phyloP scores from a whole-genome alignment of 2,113 vertebrate genomes.

The Nyctibius bracteatus region DNA sequence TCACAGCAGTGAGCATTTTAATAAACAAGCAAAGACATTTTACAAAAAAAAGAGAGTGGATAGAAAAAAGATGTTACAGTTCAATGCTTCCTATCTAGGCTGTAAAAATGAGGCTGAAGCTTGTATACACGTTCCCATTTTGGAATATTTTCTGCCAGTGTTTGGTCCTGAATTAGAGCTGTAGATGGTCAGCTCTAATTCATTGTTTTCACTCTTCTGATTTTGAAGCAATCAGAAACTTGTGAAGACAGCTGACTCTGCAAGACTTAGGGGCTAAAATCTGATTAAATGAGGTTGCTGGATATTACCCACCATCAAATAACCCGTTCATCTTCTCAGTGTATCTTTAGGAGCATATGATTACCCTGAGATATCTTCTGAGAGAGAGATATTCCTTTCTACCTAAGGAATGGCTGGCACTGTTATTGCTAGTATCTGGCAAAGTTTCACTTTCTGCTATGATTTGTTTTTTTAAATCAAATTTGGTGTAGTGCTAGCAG shows the following conservation, averaged over 20 bases:
- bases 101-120: background rate
- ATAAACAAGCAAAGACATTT: slow-evolving; percentile 45
- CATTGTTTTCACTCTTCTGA: slow-evolving; percentile 10
- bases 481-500: background rate
- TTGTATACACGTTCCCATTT: background rate
- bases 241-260: background rate
- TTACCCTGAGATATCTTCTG: slow-evolving; percentile 7
- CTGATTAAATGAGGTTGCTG: slow-evolving; percentile 25
- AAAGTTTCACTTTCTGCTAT: slow-evolving; percentile 5
- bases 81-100: background rate
- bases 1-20: slow-evolving; percentile 51
- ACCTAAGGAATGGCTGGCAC: slow-evolving; percentile 1
- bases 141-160: background rate
- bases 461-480: slow-evolving; percentile 42
- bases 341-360: background rate
- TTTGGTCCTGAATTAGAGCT: background rate
- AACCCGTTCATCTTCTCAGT: background rate
- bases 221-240: slow-evolving; percentile 48
- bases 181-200: slow-evolving; percentile 17
- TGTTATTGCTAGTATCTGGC: background rate
- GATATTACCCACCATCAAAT: slow-evolving; percentile 7
- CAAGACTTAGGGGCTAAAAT: slow-evolving; percentile 14
- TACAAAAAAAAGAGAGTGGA: background rate
- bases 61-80: background rate
- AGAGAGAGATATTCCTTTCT: background rate